Evolutionary conservation across 2,113 vertebrate species (phyloP), one percentile per base, ranked within the genome.

Genomic region (Ornithorhynchus anatinus): DNA sequence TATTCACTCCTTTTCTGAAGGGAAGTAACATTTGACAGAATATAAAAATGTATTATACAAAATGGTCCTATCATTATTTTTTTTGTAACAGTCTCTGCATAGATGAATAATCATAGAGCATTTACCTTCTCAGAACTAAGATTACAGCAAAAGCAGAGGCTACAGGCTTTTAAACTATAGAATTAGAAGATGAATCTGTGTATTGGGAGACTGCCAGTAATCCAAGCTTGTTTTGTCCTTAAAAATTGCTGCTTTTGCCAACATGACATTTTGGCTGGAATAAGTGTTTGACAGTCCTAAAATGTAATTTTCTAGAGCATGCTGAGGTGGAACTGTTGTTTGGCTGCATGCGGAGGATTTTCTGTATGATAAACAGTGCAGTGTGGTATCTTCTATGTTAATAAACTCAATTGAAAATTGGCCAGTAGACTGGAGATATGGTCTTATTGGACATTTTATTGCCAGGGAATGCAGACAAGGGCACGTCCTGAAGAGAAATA

Each of bases 251-350:
- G 38, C 59, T 69, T 69, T 60, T 57, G 33, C 39, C 59, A 61
- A 72, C 54, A 25, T 65, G 68, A 61, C 48, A 52, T 79, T 75
- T 69, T 47, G 54, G 48, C 37, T 65, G 48, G 33, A 60, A 64
- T 76, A 47, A 47, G 23, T 57, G 10, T 60, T 75, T 64, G 36
- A 72, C 59, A 69, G 59, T 22, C 57, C 53, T 65, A 19, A 57
- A 61, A 69, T 65, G 25, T 79, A 69, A 79, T 79, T 83, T 76
- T 76, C 33, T 38, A 72, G 53, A 65, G 72, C 58, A 48, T 72
- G 53, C 47, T 72, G 33, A 75, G 65, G 51, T 72, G 59, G 59
- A 79, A 65, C 62, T 69, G 50, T 57, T n/a, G 29, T 29, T n/a
- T 65, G 59, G 40, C 39, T 64, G 71, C 31, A 37, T 61, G 68